Conservation (phyloP, 2,113 vertebrate species). For the Eleginops maclovinus region DNA sequence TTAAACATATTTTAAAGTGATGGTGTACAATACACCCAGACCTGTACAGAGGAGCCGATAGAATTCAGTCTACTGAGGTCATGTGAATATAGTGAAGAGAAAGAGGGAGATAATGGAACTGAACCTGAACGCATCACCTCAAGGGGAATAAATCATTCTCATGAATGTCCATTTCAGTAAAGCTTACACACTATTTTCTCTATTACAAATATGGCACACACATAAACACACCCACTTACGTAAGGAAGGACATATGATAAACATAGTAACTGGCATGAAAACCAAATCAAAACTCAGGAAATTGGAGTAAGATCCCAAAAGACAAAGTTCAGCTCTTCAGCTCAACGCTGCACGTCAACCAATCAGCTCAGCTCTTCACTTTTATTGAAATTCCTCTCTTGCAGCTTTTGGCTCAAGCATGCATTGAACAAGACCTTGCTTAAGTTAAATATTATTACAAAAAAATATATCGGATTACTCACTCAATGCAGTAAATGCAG, state of each 20-base stretch:
- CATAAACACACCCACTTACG: neutral
- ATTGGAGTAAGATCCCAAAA: constrained; percentile 11
- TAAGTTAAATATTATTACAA: neutral
- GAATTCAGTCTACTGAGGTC: constrained; percentile 18
- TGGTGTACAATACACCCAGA: no score
- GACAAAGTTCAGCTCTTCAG: neutral
- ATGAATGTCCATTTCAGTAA: neutral
- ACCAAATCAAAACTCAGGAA: constrained; percentile 19
- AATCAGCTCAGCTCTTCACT: neutral
- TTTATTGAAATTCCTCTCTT: constrained; percentile 1
- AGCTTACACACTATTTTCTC: constrained; percentile 1
- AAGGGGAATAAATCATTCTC: neutral
- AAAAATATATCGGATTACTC: neutral
- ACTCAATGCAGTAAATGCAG: neutral
- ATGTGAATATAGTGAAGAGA: neutral
- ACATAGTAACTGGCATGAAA: constrained; percentile 2
- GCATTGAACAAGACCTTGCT: neutral
- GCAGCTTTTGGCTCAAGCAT: neutral
- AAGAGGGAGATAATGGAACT: neutral
- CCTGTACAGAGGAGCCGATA: neutral
- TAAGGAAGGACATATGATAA: neutral
- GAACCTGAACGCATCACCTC: neutral
- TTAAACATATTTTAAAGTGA: neutral
- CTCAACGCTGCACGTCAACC: neutral
- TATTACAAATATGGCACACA: neutral